phyloP scores from a whole-genome alignment of 2,113 vertebrate species.

The Ctenomys sociabilis region DNA sequence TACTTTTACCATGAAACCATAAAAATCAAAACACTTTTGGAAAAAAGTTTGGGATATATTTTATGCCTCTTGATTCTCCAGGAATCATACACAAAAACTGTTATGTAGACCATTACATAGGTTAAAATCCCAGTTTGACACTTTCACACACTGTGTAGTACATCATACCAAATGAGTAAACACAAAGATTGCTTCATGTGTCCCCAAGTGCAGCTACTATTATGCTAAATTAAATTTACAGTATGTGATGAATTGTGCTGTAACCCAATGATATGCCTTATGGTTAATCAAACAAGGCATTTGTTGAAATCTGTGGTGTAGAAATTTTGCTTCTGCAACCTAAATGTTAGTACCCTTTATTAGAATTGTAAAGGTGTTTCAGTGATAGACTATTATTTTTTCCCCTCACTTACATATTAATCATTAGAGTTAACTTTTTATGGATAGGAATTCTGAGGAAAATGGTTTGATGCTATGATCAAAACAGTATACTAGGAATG shows the following conservation, averaged over 20 bases:
- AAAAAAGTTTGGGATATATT: not conserved
- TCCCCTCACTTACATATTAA: not conserved
- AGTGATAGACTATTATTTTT: not conserved
- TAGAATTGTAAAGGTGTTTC: slow-evolving; percentile 3
- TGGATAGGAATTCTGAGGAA: slow-evolving; percentile 32
- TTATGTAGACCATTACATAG: not conserved
- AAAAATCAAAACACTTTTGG: not conserved
- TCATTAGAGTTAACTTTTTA: not conserved
- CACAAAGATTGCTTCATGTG: not conserved
- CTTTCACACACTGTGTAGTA: not conserved
- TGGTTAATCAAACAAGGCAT: not conserved
- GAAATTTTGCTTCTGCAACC: not conserved
- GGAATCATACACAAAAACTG: not conserved
- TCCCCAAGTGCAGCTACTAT: not conserved
- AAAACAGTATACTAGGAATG: not conserved
- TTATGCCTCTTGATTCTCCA: not conserved
- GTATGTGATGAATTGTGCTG: not conserved
- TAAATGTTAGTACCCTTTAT: not conserved
- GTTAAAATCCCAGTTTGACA: not conserved
- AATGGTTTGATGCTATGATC: not conserved
- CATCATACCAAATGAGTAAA: not conserved
- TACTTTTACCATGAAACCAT: not conserved
- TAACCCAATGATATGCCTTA: not conserved
- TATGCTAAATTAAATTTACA: not conserved
- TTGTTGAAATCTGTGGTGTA: not conserved